Percentiles rank a stretch among this genome's conserved stretches.
phyloP scores from a whole-genome alignment of 2,797 vertebrate genomes.

The Chelon labrosus region DNA sequence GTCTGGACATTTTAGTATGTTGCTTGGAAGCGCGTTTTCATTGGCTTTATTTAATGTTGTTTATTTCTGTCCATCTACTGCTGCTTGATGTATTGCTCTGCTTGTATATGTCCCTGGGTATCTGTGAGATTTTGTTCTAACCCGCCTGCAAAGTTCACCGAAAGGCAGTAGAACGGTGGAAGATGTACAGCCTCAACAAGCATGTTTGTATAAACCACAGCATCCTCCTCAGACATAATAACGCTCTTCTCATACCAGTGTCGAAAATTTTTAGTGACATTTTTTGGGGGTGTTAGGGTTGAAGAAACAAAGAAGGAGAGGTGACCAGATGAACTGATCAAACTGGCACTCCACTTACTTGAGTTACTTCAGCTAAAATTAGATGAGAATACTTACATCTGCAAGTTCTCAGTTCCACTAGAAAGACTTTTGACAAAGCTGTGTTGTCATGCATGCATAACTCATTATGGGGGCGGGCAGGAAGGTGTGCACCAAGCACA shows the following conservation, averaged over 20 bases:
- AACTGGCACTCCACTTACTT: neutral
- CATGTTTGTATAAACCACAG: too few species aligned
- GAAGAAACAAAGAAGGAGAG: neutral
- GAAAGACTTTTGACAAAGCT: constrained; percentile 21
- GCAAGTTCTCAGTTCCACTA: constrained; percentile 11
- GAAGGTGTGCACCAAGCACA: constrained; percentile 40
- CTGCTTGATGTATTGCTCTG: neutral
- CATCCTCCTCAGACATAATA: too few species aligned
- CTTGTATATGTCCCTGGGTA: too few species aligned
- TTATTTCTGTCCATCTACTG: neutral
- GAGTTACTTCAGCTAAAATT: neutral
- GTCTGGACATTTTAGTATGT: neutral
- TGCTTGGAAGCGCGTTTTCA: neutral
- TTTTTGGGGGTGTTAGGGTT: neutral
- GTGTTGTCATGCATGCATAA: constrained; percentile 31
- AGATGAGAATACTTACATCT: constrained; percentile 3
- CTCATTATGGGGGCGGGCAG: neutral
- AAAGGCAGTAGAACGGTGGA: neutral
- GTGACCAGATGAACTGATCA: neutral
- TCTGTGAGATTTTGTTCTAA: too few species aligned
- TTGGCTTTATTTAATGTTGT: neutral
- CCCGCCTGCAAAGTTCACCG: neutral
- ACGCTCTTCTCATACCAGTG: neutral
- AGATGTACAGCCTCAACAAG: neutral
- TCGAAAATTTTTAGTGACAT: neutral